Base-by-base conservation (phyloP, 1,140 invertebrate species). In the Anoplophora glabripennis region DNA sequence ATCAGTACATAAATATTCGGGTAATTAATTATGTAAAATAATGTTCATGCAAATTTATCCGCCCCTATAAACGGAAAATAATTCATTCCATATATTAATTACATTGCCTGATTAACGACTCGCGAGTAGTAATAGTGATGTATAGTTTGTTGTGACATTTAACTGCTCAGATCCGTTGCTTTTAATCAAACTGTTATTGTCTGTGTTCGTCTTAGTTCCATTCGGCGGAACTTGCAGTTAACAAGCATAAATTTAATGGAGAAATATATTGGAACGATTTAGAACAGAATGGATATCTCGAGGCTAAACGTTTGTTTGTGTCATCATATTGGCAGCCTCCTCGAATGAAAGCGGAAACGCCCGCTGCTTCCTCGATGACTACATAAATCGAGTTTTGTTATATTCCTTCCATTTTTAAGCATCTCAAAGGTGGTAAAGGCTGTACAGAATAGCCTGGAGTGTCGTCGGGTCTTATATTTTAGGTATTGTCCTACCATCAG, bases 161-260 rank as follows among this genome's bases (percentile, higher is more conserved):
- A 59, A 59, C 57, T 51, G 53, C 49, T 61, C 52, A 48, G 35
- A 49, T 61, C 52, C 59, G 59, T 49, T 55, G 46, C 37, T 54
- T 61, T 61, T 61, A 55, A 61, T 61, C 59, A 57, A 57, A 57
- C 54, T 38, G 54, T 63, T 63, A 58, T 59, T 63, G 47, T 36
- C 21, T 48, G 41, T 40, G 42, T 37, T 59, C 45, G 52, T 60
- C 53, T 55, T 40, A 47, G 52, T 59, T 55, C 33, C 57, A 55
- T 63, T 53, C 41, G 15, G 51, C 59, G 53, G 53, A 57, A 52
- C 57, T 57, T 66, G 60, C 61, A 59, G 53, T 63, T 66, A 57
- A 66, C 64, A 60, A 63, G 61, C 61, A 66, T 66, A 66, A 66
- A 57, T 63, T 66, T 63, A 66, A 66, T 65, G 59, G 63, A 58